Percentiles rank a stretch among this genome's conserved stretches.
Evolutionary conservation across 2,797 vertebrate genomes (phyloP).

Genomic region (Propithecus deckenii): DNA sequence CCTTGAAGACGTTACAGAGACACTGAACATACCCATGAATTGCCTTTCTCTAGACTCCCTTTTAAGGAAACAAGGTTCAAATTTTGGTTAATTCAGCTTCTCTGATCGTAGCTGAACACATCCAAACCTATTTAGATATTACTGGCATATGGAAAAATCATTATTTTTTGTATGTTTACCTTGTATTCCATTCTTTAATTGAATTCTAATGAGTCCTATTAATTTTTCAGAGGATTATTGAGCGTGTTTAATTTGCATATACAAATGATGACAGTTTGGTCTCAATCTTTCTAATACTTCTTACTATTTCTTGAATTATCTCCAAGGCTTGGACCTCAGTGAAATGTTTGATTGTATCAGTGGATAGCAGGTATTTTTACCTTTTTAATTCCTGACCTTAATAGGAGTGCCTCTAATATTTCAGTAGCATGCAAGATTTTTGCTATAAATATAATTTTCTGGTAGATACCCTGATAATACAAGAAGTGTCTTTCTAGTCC

Average conservation of each 20-base stretch:
- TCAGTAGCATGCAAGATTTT: background rate
- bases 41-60: background rate
- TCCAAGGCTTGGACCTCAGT: background rate
- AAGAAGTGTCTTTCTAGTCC: background rate
- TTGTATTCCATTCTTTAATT: background rate
- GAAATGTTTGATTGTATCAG: background rate
- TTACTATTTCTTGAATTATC: background rate
- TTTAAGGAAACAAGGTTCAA: background rate
- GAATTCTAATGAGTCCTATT: conserved; percentile 32
- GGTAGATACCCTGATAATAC: background rate
- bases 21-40: background rate
- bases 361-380: background rate
- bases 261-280: conserved; percentile 11
- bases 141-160: background rate
- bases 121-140: background rate
- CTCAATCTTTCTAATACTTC: background rate
- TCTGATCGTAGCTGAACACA: background rate
- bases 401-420: background rate
- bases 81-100: background rate
- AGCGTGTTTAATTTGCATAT: conserved; percentile 38
- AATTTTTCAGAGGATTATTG: background rate
- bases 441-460: background rate
- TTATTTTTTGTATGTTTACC: conserved; percentile 15
- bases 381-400: background rate
- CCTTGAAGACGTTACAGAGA: background rate